Evolutionary conservation across 2,113 vertebrate genomes (phyloP).

Genomic region (Aptenodytes forsteri): DNA sequence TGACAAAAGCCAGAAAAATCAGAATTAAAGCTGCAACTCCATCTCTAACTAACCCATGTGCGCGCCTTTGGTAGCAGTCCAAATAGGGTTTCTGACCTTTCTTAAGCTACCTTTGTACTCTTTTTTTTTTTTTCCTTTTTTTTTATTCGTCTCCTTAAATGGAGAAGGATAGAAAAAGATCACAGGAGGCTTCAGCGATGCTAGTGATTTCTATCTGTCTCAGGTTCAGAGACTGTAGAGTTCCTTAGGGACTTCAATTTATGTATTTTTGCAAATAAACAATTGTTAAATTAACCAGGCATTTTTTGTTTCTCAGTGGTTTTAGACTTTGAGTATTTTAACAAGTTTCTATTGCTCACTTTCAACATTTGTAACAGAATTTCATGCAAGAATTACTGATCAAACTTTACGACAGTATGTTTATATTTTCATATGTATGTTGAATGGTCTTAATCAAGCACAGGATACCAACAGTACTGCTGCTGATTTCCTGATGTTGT

Average conservation of each 20-base stretch:
- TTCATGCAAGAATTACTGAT: background rate
- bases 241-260: background rate
- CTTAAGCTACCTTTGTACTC: background rate
- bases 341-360: background rate
- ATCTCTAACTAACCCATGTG: slow-evolving; percentile 13
- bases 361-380: background rate
- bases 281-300: background rate
- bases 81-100: slow-evolving; percentile 41
- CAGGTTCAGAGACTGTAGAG: background rate
- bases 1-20: slow-evolving; percentile 73
- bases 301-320: background rate
- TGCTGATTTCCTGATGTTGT: background rate
- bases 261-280: background rate
- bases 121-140: background rate
- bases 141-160: background rate
- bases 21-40: slow-evolving; percentile 42
- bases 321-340: background rate
- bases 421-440: background rate
- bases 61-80: background rate
- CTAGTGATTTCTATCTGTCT: background rate
- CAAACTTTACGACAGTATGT: background rate
- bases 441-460: background rate
- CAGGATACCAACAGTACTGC: background rate
- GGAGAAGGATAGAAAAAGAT: background rate
- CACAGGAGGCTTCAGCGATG: background rate